Conservation (phyloP, 1,140 invertebrate genomes). For the Colletes gigas region DNA sequence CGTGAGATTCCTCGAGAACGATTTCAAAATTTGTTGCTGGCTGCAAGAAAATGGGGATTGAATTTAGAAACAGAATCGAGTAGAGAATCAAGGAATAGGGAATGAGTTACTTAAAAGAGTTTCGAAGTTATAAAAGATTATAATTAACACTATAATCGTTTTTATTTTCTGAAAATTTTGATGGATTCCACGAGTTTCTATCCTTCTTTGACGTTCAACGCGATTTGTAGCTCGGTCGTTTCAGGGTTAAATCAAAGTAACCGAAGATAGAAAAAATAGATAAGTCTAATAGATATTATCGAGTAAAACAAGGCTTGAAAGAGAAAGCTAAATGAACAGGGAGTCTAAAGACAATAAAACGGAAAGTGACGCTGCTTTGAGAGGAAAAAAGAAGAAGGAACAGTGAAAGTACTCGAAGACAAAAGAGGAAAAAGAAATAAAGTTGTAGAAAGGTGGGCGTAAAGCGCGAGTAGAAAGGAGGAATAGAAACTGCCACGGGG, state of each 20-base stretch:
- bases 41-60: no score
- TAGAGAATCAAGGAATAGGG: no score
- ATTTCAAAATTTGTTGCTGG: neutral
- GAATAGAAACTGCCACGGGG: neutral
- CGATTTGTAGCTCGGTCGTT: no score
- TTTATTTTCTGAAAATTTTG: no score
- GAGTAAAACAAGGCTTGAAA: neutral
- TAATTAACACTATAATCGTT: no score
- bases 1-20: neutral
- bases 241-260: no score
- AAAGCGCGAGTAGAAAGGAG: conserved; percentile 2
- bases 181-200: no score
- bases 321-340: neutral
- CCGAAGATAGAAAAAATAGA: no score
- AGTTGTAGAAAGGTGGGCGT: neutral
- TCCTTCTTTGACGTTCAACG: no score
- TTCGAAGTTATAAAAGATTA: no score
- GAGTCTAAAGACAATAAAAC: neutral
- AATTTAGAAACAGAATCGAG: neutral
- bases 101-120: no score
- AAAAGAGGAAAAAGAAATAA: neutral
- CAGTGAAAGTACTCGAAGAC: neutral
- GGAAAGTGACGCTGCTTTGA: neutral
- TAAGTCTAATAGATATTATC: no score
- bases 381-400: neutral